Percentiles rank a stretch among this genome's conserved stretches.
These are phyloP conservation scores for Cheilosia soror DNA, from an alignment of 2,888 invertebrate genomes.

Conservation along the genomic window DNA sequence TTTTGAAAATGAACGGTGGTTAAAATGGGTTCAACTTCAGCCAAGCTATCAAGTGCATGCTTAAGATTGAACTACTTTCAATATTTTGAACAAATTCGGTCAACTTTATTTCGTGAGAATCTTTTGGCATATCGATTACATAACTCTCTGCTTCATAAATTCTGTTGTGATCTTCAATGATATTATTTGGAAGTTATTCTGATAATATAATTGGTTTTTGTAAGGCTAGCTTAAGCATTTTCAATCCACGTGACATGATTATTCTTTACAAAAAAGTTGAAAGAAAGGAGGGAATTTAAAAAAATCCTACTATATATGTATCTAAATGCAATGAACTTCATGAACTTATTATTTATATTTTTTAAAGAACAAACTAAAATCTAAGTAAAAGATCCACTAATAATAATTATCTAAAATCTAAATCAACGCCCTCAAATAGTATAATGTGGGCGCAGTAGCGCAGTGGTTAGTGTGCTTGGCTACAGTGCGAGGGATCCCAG, in stretches of 20 bases:
- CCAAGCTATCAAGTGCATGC: constrained; percentile 17
- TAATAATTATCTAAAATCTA: too few species aligned
- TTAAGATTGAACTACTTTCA: constrained; percentile 24
- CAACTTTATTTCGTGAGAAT: background rate
- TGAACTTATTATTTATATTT: constrained; percentile 15
- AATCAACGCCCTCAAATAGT: too few species aligned
- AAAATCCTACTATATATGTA: background rate
- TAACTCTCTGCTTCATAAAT: constrained; percentile 15
- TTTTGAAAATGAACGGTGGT: constrained; percentile 13
- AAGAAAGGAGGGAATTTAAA: constrained; percentile 7
- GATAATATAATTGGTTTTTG: background rate
- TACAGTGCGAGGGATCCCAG: too few species aligned
- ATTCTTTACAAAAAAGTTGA: constrained; percentile 17
- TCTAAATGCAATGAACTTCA: constrained; percentile 4
- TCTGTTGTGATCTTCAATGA: constrained; percentile 20
- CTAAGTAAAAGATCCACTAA: too few species aligned
- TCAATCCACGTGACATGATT: constrained; percentile 39
- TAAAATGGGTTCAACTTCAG: constrained; percentile 35
- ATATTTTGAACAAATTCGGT: constrained; percentile 34
- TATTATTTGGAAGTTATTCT: constrained; percentile 15
- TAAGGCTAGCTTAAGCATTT: constrained; percentile 29
- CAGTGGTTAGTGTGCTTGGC: too few species aligned
- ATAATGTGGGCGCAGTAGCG: too few species aligned
- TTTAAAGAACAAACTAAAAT: too few species aligned
- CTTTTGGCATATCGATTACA: constrained; percentile 20